Base-by-base conservation (phyloP, 2,888 invertebrate species). In the Xylophagus ater region DNA sequence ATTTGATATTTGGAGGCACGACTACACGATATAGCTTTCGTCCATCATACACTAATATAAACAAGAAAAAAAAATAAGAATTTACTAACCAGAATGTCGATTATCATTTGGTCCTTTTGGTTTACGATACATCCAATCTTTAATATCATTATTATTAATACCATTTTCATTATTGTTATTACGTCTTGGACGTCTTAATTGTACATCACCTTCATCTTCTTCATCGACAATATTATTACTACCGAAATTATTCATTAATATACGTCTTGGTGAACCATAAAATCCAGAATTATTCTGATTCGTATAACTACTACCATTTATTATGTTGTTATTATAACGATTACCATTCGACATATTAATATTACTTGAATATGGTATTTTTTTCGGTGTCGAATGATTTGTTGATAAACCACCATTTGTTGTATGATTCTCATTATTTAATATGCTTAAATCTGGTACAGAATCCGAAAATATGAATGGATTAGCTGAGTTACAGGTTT, bases 381-480 rank as follows among this genome's bases (percentile, higher is more conserved):
- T 62, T 21, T 62, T 62, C 1, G 63, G 63, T 4, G 64, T 63
- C 8, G 63, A 64, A 47, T 63, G 64, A 43, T 63, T 63, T 31
- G 64, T 64, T 23, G 61, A 57, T 37, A 61, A 55, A 32, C 60
- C 62, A 41, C 55, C 60, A 40, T 55, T 60, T 39, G n/a, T 15
- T 14, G 54, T 45, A 41, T 62, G 62, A 47, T 64, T 63, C 47
- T 62, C 63, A 41, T 62, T 63, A 39, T 57, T 60, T 20, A 63
- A 40, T 4, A 57, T 57, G 42, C 61, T 65, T 47, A 64, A 50
- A 51, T 64, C 64, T 10, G 64, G 65, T 28, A 65, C 65, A 0
- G 64, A 64, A 34, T 64, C 64, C 28, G 62, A 62, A 46, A 63
- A 60, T 29, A 62, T 49, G 49, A 63, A 64, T 41, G 62, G 61